Evolutionary conservation across 2,888 invertebrate genomes (phyloP).

Genomic region (Electrophaes corylata): DNA sequence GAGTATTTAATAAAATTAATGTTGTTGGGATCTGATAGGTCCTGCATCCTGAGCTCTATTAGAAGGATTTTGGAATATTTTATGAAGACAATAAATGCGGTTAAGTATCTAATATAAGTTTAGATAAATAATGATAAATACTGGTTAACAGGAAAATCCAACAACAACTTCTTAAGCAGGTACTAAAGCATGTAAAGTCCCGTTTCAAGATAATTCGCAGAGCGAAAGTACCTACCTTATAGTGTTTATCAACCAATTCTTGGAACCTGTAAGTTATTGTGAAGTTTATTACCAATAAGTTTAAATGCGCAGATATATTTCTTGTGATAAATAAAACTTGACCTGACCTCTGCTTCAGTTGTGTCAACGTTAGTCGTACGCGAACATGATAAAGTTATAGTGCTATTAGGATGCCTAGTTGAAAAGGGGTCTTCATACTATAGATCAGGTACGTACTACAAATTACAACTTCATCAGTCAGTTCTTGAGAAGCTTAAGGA

Average conservation of each 20-base stretch:
- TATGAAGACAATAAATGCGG: too few relatives aligned
- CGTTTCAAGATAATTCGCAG: background rate
- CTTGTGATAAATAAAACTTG: background rate
- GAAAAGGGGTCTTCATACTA: too few relatives aligned
- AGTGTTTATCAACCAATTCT: background rate
- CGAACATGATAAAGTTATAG: background rate
- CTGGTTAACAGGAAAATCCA: background rate
- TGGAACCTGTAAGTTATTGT: background rate
- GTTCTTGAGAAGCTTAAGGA: too few relatives aligned
- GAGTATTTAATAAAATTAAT: conserved; percentile 35
- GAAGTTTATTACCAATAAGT: background rate
- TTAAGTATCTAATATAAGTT: too few relatives aligned
- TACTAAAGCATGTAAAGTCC: background rate
- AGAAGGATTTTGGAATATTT: background rate
- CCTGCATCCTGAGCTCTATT: background rate
- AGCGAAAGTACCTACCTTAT: background rate
- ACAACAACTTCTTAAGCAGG: too few relatives aligned
- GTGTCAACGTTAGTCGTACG: background rate
- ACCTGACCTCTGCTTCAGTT: background rate
- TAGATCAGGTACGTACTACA: too few relatives aligned
- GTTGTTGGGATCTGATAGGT: background rate
- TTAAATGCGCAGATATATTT: background rate
- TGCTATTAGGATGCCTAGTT: too few relatives aligned
- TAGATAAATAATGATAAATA: background rate
- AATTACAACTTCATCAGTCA: too few relatives aligned